Evolutionary conservation across 2,113 vertebrate genomes (phyloP), one percentile per base, ranked within the genome.

Genomic region (Scomber japonicus): DNA sequence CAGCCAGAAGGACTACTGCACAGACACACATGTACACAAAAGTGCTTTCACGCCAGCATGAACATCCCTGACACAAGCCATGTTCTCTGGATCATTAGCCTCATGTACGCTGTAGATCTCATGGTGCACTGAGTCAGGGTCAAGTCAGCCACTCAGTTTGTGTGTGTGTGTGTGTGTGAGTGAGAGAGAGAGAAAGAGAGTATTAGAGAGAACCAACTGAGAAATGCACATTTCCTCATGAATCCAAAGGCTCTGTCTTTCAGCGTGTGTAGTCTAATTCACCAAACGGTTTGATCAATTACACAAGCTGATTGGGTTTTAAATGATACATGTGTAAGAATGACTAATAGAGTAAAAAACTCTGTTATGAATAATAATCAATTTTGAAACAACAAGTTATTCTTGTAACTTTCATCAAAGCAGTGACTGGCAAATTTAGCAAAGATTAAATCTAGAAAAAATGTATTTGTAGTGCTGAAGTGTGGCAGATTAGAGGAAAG

Each of bases 101-200:
- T 35, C 31, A 35, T 35, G 31, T 35, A 35, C 5, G 31, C 31
- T 7, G 31, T 35, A 35, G 31, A 35, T 35, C 31, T 35, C 31
- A 35, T 35, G 31, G 31, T 35, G 31, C 31, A 35, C 31, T 5
- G 31, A 35, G 5, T 35, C 31, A 35, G 31, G 31, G 31, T 35
- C 31, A 35, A 35, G 31, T 35, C 31, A 35, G 31, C 31, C 31
- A 35, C 31, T 35, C 31, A 35, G 31, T 45, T 11, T 64, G 46
- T 61, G 65, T 67, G 65, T 69, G 61, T 49, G 56, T 64, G 63
- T 62, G 61, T 59, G 78, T 71, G 70, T 30, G 54, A 48, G 57
- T 63, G 24, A 21, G 73, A 12, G 17, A 51, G 24, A 54, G 57
- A 53, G 24, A 30, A 66, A 12, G 17, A 27, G 7, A 19, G 16